These are phyloP conservation scores for Paedocypris micromegethes DNA, from an alignment of 2,797 vertebrate genomes.

Conservation along the genomic window DNA sequence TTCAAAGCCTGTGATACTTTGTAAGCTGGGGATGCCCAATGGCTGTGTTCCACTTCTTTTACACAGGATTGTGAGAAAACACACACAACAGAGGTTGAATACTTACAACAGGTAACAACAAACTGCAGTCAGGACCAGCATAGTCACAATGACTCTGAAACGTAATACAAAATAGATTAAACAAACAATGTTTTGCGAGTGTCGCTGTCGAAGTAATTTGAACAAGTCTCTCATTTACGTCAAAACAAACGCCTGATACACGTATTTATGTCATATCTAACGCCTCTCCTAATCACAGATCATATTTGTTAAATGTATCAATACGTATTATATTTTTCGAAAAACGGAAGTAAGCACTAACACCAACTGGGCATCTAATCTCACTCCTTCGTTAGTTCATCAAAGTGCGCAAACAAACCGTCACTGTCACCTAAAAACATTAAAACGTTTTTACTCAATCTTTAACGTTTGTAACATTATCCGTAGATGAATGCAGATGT, in stretches of 20 bases:
- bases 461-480: background rate
- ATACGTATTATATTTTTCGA: too few species aligned
- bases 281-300: too few species aligned
- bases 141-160: conserved; percentile 88
- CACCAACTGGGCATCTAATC: too few species aligned
- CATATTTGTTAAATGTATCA: background rate
- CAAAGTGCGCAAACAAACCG: too few species aligned
- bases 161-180: conserved; percentile 20
- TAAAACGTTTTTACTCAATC: too few species aligned
- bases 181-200: too few species aligned
- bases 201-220: too few species aligned
- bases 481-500: background rate
- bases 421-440: too few species aligned
- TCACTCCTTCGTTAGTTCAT: too few species aligned
- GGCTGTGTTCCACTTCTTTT: conserved; percentile 27
- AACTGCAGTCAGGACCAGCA: conserved; percentile 91
- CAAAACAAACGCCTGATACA: conserved; percentile 1
- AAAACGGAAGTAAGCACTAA: too few species aligned
- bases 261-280: background rate
- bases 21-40: conserved; percentile 20
- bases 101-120: conserved; percentile 99
- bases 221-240: background rate
- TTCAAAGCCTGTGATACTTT: background rate
- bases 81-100: conserved; percentile 29
- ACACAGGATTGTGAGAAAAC: too few species aligned